Evolutionary conservation across 1,140 invertebrate species (phyloP).

Genomic region (Centruroides vittatus): DNA sequence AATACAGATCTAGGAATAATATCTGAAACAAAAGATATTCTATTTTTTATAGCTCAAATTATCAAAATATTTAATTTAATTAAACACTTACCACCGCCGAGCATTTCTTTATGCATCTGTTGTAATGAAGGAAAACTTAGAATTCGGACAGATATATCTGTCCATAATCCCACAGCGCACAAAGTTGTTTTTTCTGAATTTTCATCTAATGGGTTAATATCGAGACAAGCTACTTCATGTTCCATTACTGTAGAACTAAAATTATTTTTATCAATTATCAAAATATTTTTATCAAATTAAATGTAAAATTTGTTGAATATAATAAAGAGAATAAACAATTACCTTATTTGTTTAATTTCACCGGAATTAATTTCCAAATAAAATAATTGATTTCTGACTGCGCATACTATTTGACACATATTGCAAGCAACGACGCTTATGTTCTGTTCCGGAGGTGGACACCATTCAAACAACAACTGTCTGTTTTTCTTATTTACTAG

Average conservation of each 20-base stretch:
- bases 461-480: conserved; percentile 57
- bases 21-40: conserved; percentile 40
- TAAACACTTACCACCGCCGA: conserved; percentile 53
- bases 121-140: conserved; percentile 17
- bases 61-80: not conserved
- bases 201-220: conserved; percentile 63
- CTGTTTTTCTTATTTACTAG: conserved; percentile 50
- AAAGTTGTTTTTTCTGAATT: conserved; percentile 39
- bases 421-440: conserved; percentile 85
- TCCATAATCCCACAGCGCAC: conserved; percentile 91
- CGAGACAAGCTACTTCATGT: conserved; percentile 90
- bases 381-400: conserved; percentile 73
- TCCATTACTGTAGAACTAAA: conserved; percentile 51
- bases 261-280: too few relatives aligned
- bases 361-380: conserved; percentile 65
- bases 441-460: conserved; percentile 50
- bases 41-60: not conserved
- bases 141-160: conserved; percentile 70
- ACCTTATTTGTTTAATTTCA: conserved; percentile 31
- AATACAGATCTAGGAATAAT: conserved; percentile 91
- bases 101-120: conserved; percentile 49
- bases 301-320: conserved; percentile 1
- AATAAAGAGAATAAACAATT: not conserved
- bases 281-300: conserved; percentile 1
- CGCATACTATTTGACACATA: conserved; percentile 64